These are phyloP conservation scores for Ypsolopha scabrella DNA, from an alignment of 2,888 invertebrate species.

Conservation along the genomic window DNA sequence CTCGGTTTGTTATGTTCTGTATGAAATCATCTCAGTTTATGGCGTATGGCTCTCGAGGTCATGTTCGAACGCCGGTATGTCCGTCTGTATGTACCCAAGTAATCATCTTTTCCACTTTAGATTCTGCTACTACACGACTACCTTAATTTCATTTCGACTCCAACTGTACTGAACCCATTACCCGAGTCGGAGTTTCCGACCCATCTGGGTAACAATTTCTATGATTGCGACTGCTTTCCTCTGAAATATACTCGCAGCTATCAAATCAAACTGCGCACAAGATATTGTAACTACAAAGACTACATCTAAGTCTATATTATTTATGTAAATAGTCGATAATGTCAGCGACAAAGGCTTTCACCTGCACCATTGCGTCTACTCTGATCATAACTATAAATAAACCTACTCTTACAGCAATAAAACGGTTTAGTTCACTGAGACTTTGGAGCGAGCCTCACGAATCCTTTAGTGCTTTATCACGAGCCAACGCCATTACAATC, in stretches of 20 bases:
- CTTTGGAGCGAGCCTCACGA: conserved; percentile 60
- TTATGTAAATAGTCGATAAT: background rate
- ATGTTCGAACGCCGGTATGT: background rate
- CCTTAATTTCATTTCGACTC: conserved; percentile 33
- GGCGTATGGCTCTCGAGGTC: conserved; percentile 12
- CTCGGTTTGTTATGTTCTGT: conserved; percentile 14
- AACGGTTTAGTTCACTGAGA: conserved; percentile 23
- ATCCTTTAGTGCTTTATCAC: conserved; percentile 57
- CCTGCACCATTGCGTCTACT: background rate
- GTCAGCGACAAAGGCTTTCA: background rate
- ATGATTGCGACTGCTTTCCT: conserved; percentile 32
- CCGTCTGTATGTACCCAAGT: conserved; percentile 9
- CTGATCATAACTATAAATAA: background rate
- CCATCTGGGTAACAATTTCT: conserved; percentile 31
- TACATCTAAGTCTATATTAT: background rate
- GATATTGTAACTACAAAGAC: background rate
- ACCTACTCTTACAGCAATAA: conserved; percentile 19
- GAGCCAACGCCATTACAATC: conserved; percentile 51
- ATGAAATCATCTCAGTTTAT: conserved; percentile 30
- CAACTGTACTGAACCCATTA: conserved; percentile 27
- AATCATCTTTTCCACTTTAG: conserved; percentile 8
- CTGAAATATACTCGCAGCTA: conserved; percentile 13
- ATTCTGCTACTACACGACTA: conserved; percentile 39
- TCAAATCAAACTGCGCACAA: conserved; percentile 10
- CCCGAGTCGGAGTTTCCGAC: no score